phyloP scores from a whole-genome alignment of 2,797 vertebrate genomes.

The Spondyliosoma cantharus region DNA sequence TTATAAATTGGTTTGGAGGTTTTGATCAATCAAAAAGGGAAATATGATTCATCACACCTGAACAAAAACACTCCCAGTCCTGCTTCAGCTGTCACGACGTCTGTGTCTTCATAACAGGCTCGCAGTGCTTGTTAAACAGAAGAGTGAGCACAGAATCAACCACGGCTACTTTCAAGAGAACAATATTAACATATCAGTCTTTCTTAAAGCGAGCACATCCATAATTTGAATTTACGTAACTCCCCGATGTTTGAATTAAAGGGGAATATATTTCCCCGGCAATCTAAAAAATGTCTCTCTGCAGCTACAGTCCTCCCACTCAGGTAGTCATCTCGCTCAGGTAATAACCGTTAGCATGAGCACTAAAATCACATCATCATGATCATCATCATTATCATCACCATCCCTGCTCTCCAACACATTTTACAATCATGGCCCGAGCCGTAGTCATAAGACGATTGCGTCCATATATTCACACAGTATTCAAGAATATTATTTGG shows the following conservation, averaged over 20 bases:
- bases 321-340: slow-evolving; percentile 69
- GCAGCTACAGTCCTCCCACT: slow-evolving; percentile 53
- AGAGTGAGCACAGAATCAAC: slow-evolving; percentile 7
- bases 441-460: slow-evolving; percentile 67
- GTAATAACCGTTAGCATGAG: slow-evolving; percentile 78
- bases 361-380: slow-evolving; percentile 78
- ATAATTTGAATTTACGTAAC: slow-evolving; percentile 13
- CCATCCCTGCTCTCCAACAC: slow-evolving; percentile 64
- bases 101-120: slow-evolving; percentile 1
- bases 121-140: slow-evolving; percentile 14
- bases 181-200: neutral
- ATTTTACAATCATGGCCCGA: slow-evolving; percentile 67
- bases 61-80: neutral
- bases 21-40: slow-evolving; percentile 4
- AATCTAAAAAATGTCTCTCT: slow-evolving; percentile 45
- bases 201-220: neutral
- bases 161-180: slow-evolving; percentile 4
- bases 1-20: neutral
- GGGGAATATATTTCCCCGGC: slow-evolving; percentile 10
- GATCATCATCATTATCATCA: slow-evolving; percentile 75
- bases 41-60: neutral
- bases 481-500: slow-evolving; percentile 64
- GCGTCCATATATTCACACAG: slow-evolving; percentile 68
- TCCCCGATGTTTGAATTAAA: slow-evolving; percentile 20
- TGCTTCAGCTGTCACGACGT: slow-evolving; percentile 30